A percentile compares a stretch with the other conserved stretches of the same genome.
These are phyloP conservation scores for Betta splendens DNA, from an alignment of 2,797 vertebrate species.

Conservation along the genomic window DNA sequence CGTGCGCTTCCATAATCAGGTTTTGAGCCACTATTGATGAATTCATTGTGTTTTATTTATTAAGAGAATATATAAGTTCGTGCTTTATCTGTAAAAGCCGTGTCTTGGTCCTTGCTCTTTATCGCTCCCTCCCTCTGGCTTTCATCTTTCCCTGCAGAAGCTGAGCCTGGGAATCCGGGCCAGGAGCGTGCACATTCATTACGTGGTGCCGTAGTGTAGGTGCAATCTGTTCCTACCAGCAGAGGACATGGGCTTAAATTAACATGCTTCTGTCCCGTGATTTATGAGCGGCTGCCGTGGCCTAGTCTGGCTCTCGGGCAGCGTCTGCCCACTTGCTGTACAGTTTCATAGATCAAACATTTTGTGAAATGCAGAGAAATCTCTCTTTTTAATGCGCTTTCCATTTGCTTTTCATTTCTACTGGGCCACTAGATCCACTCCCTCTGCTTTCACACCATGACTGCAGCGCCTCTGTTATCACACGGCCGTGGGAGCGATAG, in stretches of 20 bases:
- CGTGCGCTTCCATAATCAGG: too few species aligned
- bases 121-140: too few species aligned
- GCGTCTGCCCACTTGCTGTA: conserved; percentile 4
- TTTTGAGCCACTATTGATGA: background rate
- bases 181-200: conserved; percentile 43
- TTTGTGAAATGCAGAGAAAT: too few species aligned
- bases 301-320: conserved; percentile 24
- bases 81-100: too few species aligned
- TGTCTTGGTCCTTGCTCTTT: background rate
- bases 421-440: too few species aligned
- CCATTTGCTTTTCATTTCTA: too few species aligned
- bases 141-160: conserved; percentile 9
- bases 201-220: too few species aligned
- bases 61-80: too few species aligned
- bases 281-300: conserved; percentile 38
- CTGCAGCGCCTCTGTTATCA: too few species aligned
- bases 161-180: conserved; percentile 33
- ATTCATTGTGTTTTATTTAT: background rate
- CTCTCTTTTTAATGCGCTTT: too few species aligned
- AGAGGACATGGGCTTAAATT: conserved; percentile 45
- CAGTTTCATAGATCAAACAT: background rate
- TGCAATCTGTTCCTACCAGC: conserved; percentile 19
- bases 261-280: conserved; percentile 37
- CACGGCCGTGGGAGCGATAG: too few species aligned
- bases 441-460: too few species aligned